These are phyloP conservation scores for Pteria penguin DNA, from an alignment of 2,888 invertebrate species.

Conservation along the genomic window DNA sequence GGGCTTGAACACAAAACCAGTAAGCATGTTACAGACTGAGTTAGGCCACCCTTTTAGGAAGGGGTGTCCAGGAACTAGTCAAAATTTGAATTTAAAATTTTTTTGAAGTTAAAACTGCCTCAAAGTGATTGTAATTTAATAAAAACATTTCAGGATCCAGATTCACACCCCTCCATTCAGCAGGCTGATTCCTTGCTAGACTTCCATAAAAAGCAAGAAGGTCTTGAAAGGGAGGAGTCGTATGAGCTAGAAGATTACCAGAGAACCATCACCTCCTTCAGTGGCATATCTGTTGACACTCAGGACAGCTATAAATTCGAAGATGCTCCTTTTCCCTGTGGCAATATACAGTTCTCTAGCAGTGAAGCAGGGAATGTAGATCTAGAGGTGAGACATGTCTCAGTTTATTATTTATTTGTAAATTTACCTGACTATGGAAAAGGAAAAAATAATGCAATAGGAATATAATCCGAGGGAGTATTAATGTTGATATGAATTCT, in stretches of 20 bases:
- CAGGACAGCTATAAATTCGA: slow-evolving; percentile 55
- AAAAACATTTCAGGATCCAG: not conserved
- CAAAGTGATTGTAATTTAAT: no score
- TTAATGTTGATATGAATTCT: no score
- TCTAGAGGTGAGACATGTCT: slow-evolving; percentile 51
- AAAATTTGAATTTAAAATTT: no score
- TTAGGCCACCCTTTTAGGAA: no score
- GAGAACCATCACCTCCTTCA: slow-evolving; percentile 50
- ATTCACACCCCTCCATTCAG: not conserved
- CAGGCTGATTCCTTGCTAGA: not conserved
- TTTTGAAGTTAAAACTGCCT: no score
- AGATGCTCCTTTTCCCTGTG: slow-evolving; percentile 57
- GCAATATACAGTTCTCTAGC: slow-evolving; percentile 58
- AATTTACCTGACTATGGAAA: no score
- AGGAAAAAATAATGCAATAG: no score
- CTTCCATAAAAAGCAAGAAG: not conserved
- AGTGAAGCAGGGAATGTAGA: slow-evolving; percentile 33
- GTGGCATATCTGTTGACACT: slow-evolving; percentile 53
- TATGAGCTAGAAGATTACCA: slow-evolving; percentile 49
- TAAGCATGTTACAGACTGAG: no score
- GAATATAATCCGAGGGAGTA: no score
- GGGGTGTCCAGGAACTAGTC: no score
- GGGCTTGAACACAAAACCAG: no score
- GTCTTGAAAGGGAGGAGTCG: not conserved
- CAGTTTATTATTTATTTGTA: no score